phyloP scores from a whole-genome alignment of 2,797 vertebrate genomes.

The Rousettus madagascariensis region DNA sequence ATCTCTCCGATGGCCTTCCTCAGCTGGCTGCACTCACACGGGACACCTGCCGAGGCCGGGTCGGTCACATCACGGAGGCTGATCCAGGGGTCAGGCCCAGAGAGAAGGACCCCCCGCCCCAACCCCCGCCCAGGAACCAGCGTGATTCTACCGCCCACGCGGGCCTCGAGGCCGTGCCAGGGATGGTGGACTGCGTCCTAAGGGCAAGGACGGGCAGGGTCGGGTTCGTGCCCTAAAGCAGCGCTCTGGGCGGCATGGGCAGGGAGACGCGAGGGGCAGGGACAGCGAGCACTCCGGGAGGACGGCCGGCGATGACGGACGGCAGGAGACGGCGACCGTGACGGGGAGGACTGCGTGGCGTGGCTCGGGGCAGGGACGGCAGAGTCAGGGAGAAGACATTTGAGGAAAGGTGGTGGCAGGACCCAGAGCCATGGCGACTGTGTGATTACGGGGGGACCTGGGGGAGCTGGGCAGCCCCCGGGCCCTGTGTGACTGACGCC shows the following conservation, averaged over 20 bases:
- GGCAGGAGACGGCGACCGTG: too few relatives aligned
- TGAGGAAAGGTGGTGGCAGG: background rate
- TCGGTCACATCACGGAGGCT: rapidly evolving
- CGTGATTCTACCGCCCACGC: too few relatives aligned
- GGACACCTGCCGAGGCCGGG: slow-evolving; percentile 86
- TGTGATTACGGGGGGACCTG: background rate
- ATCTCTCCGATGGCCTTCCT: slow-evolving; percentile 97
- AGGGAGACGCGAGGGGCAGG: background rate
- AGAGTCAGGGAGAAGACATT: background rate
- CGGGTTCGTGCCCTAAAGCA: background rate
- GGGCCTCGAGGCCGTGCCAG: too few relatives aligned
- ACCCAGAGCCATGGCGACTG: background rate
- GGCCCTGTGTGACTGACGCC: too few relatives aligned
- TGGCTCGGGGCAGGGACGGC: too few relatives aligned
- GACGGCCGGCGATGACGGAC: too few relatives aligned
- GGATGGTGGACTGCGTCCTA: too few relatives aligned
- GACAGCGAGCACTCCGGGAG: too few relatives aligned
- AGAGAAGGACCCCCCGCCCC: too few relatives aligned
- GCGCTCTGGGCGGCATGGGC: background rate
- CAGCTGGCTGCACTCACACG: slow-evolving; percentile 95
- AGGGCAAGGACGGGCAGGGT: rapidly evolving
- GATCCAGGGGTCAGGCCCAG: rapidly evolving
- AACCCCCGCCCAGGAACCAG: too few relatives aligned
- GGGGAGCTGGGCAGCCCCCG: too few relatives aligned
- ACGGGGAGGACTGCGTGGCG: too few relatives aligned